These are phyloP conservation scores for Notoglanidium macrostoma DNA, from an alignment of 2,797 vertebrate species.

Conservation along the genomic window DNA sequence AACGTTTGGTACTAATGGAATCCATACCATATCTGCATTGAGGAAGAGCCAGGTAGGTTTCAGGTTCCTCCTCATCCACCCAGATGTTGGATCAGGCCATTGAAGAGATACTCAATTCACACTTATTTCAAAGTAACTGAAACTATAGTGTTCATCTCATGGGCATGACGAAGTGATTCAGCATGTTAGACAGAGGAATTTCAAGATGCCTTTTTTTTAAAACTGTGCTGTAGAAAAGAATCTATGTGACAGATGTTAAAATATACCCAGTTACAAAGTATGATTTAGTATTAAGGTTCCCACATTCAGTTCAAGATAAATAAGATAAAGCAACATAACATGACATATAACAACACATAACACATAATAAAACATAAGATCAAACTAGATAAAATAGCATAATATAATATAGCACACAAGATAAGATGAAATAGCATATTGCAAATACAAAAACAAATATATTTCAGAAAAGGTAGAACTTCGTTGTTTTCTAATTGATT, in stretches of 20 bases:
- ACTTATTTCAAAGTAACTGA: slow-evolving; percentile 50
- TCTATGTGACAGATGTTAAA: slow-evolving; percentile 1
- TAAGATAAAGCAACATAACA: background rate
- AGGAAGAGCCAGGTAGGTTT: slow-evolving; percentile 70
- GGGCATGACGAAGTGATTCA: slow-evolving; percentile 53
- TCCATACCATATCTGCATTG: slow-evolving; percentile 77
- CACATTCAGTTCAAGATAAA: background rate
- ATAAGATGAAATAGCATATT: background rate
- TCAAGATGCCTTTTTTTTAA: background rate
- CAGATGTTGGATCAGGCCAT: slow-evolving; percentile 72
- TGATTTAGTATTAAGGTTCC: background rate
- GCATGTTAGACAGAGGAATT: slow-evolving; percentile 32
- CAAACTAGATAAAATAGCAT: background rate
- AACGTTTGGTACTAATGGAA: slow-evolving; percentile 83
- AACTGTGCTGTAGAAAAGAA: background rate
- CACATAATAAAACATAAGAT: background rate
- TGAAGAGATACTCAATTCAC: slow-evolving; percentile 60
- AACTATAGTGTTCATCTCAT: slow-evolving; percentile 31
- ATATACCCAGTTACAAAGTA: slow-evolving; percentile 7
- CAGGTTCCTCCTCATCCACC: slow-evolving; percentile 70
- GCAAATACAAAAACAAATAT: background rate
- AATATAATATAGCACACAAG: background rate
- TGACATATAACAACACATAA: background rate
- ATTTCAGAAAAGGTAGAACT: background rate
- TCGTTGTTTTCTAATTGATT: background rate